Conservation (phyloP, 1,140 invertebrate genomes). For the Rhyacophila brunnea region DNA sequence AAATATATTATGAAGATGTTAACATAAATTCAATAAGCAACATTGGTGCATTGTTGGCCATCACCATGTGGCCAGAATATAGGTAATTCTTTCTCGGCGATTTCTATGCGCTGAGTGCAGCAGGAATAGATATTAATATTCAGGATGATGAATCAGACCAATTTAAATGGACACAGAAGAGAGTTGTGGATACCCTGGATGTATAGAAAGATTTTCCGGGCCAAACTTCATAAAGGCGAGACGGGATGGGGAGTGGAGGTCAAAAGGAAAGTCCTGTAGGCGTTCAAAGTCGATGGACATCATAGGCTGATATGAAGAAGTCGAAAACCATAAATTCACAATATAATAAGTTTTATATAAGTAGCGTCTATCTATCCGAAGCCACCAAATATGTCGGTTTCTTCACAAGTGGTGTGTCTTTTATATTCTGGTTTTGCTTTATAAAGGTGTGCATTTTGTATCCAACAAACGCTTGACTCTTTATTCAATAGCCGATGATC, state of each 20-base stretch:
- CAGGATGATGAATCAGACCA: too few relatives aligned
- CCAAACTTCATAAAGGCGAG: not conserved
- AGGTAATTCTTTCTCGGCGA: too few relatives aligned
- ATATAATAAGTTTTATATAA: not conserved
- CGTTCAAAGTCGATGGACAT: not conserved
- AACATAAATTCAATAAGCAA: not conserved
- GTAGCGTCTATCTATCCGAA: not conserved
- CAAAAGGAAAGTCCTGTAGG: not conserved
- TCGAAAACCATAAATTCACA: not conserved
- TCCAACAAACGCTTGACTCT: conserved; percentile 3
- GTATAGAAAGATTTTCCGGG: not conserved
- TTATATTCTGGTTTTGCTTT: not conserved
- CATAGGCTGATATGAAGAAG: not conserved
- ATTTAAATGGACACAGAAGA: too few relatives aligned
- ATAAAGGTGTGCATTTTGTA: conserved; percentile 19
- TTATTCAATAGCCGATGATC: conserved; percentile 30
- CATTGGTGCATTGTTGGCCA: not conserved
- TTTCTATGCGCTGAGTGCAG: too few relatives aligned
- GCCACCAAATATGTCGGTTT: conserved; percentile 7
- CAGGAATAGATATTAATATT: too few relatives aligned
- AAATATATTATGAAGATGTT: conserved; percentile 9
- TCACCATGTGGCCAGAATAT: conserved; percentile 3
- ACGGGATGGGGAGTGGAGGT: not conserved
- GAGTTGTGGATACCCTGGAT: too few relatives aligned
- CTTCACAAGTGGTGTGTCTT: conserved; percentile 14